phyloP scores from a whole-genome alignment of 2,113 vertebrate genomes.

The Smithornis capensis region DNA sequence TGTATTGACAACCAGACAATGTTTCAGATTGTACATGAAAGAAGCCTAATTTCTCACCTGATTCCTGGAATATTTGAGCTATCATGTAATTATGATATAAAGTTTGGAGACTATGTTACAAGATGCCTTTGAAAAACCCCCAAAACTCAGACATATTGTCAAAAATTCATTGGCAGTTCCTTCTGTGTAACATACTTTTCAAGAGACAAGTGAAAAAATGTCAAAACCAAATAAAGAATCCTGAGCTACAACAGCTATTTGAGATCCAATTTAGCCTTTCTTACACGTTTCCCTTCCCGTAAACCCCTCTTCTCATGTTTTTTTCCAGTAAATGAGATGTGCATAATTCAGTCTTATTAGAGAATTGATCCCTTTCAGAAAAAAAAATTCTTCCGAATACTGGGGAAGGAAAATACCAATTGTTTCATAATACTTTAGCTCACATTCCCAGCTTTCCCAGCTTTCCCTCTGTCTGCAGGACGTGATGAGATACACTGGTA shows the following conservation, averaged over 20 bases:
- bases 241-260: not conserved
- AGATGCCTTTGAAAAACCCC: not conserved
- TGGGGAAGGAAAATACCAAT: not conserved
- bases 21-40: not conserved
- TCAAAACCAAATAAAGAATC: conserved; percentile 25
- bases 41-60: not conserved
- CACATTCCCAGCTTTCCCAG: not conserved
- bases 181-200: not conserved
- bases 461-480: not conserved
- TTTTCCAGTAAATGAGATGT: conserved; percentile 50
- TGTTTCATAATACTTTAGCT: not conserved
- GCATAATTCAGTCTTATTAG: conserved; percentile 32
- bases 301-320: conserved; percentile 35
- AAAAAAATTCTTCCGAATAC: not conserved
- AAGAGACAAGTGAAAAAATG: conserved; percentile 11
- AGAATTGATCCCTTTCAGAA: conserved; percentile 15
- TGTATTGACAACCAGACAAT: not conserved
- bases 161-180: conserved; percentile 27
- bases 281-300: not conserved
- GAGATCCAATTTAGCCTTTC: conserved; percentile 39
- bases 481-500: not conserved
- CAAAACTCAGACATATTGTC: not conserved
- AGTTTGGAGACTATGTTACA: not conserved
- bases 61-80: not conserved
- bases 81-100: not conserved